phyloP scores from a whole-genome alignment of 2,113 vertebrate genomes.

The Uropsilus gracilis region DNA sequence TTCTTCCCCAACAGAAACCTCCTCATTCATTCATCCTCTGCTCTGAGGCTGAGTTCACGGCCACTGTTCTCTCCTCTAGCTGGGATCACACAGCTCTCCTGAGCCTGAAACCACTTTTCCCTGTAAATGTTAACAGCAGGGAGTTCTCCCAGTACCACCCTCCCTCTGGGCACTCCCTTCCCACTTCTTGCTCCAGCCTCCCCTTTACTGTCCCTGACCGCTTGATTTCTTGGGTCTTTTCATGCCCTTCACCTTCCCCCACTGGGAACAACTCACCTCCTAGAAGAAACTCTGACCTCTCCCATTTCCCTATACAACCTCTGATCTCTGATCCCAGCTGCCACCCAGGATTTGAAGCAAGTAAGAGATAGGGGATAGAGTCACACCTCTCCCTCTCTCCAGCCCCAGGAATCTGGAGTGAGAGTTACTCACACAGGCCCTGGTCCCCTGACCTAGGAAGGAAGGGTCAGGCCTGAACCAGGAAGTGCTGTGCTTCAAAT shows the following conservation, averaged over 20 bases:
- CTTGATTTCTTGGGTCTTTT: neutral
- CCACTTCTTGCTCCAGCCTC: neutral
- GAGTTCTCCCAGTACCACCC: neutral
- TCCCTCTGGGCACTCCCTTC: neutral
- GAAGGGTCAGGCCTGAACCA: constrained; percentile 51
- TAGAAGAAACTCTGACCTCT: constrained; percentile 56
- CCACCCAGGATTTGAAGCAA: constrained; percentile 29
- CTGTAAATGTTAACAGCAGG: neutral
- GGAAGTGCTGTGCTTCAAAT: constrained; percentile 60
- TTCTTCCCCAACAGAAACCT: neutral
- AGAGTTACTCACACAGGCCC: neutral
- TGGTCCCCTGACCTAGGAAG: constrained; percentile 4
- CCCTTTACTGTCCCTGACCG: neutral
- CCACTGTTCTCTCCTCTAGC: neutral
- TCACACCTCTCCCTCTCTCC: neutral
- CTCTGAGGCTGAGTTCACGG: neutral
- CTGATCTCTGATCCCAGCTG: constrained; percentile 57
- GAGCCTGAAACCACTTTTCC: neutral
- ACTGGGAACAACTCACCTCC: neutral
- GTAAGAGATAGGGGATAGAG: neutral
- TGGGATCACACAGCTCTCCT: neutral
- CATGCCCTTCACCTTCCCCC: neutral
- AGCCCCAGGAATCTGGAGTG: neutral
- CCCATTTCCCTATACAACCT: constrained; percentile 16
- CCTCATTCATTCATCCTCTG: neutral